Base-by-base conservation (phyloP, 2,797 vertebrate genomes). In the Sardinella longiceps region DNA sequence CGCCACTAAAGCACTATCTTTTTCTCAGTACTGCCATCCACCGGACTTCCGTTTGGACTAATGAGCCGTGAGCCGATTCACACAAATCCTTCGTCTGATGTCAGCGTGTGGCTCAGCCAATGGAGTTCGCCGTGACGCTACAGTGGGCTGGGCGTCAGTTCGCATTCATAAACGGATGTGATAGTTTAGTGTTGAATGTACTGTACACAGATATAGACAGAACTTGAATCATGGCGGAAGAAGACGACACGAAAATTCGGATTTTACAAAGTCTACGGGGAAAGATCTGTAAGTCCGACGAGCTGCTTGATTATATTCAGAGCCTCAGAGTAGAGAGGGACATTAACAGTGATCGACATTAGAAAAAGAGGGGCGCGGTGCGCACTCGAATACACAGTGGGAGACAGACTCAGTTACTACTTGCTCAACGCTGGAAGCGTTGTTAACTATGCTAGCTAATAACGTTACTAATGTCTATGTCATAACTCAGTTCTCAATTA, bases 231-330 rank as follows among this genome's bases (percentile, higher is more conserved):
- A 96, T 96, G 95, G 96, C 96, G 96, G 96, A 96, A 96, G 95
- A 96, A 91, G 95, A 96, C 92, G 95, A 96, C 90, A 94, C 92
- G 87, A 95, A 93, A 92, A 95, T 98, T 91, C 96, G 98, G 91
- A 95, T 97, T 93, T 94, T 99, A 94, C 97, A 99, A 94, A 98
- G 97, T 89, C 95, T 99, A 88, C 95, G 98, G 91, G 97, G 97
- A 30, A 99, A 98, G 94, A 99, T 99, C 92, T 99, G 98, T 99
- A 95, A 98, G 98, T 97, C 84, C 63, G n/a, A 84, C 51, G 25
- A 53, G 33, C 14, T 58, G 81, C 58, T 85, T 81, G 30, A 46
- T 88, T 89, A 60, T 14, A 85, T 87, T 50, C 70, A 56, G 45
- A 51, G 39, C 6, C 82, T 28, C 15, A 4, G 39, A 83, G 30